Evolutionary conservation across 1,140 invertebrate species (phyloP).

Genomic region (Grapholita molesta): DNA sequence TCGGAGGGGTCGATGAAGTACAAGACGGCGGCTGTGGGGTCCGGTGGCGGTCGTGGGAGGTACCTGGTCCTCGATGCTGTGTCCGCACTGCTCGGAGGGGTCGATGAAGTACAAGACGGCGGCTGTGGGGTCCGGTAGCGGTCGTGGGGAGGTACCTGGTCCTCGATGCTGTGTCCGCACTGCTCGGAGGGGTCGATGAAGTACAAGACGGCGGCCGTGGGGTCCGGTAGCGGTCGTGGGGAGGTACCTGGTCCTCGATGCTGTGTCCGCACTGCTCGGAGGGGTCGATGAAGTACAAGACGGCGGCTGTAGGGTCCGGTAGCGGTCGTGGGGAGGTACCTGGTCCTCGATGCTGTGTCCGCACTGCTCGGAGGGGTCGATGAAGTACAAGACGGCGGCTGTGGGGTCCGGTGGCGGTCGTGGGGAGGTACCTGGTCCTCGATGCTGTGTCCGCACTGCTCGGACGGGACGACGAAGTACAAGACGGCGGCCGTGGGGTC

Average conservation of each 20-base stretch:
- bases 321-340: slow-evolving; percentile 67
- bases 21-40: no score
- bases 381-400: no score
- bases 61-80: slow-evolving; percentile 80
- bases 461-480: no score
- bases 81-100: slow-evolving; percentile 96
- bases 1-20: no score
- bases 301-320: no score
- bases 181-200: slow-evolving; percentile 73
- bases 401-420: no score
- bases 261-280: slow-evolving; percentile 95
- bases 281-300: slow-evolving; percentile 80
- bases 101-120: slow-evolving; percentile 78
- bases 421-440: no score
- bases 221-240: no score
- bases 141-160: no score
- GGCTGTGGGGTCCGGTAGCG: slow-evolving; percentile 17
- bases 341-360: slow-evolving; percentile 96
- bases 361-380: slow-evolving; percentile 94
- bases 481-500: no score
- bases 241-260: slow-evolving; percentile 76
- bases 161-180: slow-evolving; percentile 78
- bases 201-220: background rate
- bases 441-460: no score
- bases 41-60: no score